These are phyloP conservation scores for Tetragonisca angustula DNA, from an alignment of 2,888 invertebrate genomes.

Conservation along the genomic window DNA sequence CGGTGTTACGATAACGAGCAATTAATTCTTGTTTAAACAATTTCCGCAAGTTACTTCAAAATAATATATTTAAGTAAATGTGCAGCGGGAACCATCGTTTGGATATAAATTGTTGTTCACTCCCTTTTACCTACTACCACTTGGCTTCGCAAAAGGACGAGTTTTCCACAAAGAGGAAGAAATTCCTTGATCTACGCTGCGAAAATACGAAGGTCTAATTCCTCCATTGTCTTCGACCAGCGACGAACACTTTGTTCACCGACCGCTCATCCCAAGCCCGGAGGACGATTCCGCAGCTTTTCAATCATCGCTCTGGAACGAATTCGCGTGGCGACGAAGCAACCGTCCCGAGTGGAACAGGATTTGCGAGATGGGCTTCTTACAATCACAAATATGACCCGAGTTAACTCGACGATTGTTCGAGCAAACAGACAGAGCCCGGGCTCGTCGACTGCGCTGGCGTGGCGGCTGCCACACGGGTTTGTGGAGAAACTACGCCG, in stretches of 20 bases:
- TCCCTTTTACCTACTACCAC: neutral
- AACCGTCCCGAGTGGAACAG: constrained; percentile 59
- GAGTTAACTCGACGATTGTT: constrained; percentile 77
- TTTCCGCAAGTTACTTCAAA: neutral
- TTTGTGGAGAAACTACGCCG: constrained; percentile 41
- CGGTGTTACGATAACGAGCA: neutral
- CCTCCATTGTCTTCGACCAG: neutral
- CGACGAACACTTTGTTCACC: neutral
- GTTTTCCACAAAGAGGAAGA: neutral
- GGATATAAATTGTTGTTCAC: neutral
- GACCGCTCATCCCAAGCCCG: too few relatives aligned
- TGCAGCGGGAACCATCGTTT: neutral
- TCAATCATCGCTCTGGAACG: constrained; percentile 40
- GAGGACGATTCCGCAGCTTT: constrained; percentile 16
- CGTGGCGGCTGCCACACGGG: constrained; percentile 20
- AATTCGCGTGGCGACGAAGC: constrained; percentile 47
- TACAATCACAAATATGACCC: constrained; percentile 79
- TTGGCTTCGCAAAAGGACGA: neutral
- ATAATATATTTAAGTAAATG: neutral
- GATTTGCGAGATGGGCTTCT: constrained; percentile 68
- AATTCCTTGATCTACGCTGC: neutral
- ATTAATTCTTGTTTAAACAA: neutral
- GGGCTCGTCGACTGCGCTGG: constrained; percentile 64
- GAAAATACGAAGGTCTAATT: neutral
- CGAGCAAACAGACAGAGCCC: constrained; percentile 63